phyloP scores from a whole-genome alignment of 2,113 vertebrate genomes.

The Speoplatyrhinus poulsoni region DNA sequence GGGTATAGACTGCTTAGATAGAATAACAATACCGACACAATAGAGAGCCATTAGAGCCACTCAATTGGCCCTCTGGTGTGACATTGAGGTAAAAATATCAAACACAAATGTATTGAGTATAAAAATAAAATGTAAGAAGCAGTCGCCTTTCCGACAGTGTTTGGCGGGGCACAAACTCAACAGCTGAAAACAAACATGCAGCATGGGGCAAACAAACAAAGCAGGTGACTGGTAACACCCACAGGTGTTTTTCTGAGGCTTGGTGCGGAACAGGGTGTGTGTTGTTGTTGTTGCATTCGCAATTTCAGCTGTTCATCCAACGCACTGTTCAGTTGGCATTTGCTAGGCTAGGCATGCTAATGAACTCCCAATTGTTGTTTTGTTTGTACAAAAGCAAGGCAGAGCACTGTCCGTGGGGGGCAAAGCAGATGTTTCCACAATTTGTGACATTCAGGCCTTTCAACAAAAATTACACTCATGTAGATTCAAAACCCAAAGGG shows the following conservation, averaged over 20 bases:
- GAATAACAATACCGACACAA: too few relatives aligned
- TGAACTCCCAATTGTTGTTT: slow-evolving; percentile 21
- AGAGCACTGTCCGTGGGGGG: too few relatives aligned
- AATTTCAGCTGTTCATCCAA: slow-evolving; percentile 42
- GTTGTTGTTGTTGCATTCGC: slow-evolving; percentile 18
- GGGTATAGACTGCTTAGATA: too few relatives aligned
- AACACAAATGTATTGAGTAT: too few relatives aligned
- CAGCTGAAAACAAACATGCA: slow-evolving; percentile 12
- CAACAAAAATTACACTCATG: neutral
- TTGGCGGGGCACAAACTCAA: neutral
- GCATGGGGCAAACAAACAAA: slow-evolving; percentile 31
- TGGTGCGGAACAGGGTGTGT: neutral
- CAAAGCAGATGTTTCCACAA: too few relatives aligned
- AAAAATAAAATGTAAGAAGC: too few relatives aligned
- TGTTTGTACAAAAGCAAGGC: too few relatives aligned
- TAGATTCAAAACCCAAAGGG: slow-evolving; percentile 44
- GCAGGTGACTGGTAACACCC: slow-evolving; percentile 11
- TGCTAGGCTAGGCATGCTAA: slow-evolving; percentile 29
- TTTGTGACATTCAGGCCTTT: too few relatives aligned
- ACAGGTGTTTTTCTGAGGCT: slow-evolving; percentile 1
- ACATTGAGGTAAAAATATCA: too few relatives aligned
- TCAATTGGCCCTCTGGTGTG: too few relatives aligned
- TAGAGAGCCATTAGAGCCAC: too few relatives aligned
- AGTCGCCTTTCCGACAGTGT: too few relatives aligned
- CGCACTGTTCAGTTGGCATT: slow-evolving; percentile 16